Conservation (phyloP, 2,888 invertebrate species). For the Macropis europaea region DNA sequence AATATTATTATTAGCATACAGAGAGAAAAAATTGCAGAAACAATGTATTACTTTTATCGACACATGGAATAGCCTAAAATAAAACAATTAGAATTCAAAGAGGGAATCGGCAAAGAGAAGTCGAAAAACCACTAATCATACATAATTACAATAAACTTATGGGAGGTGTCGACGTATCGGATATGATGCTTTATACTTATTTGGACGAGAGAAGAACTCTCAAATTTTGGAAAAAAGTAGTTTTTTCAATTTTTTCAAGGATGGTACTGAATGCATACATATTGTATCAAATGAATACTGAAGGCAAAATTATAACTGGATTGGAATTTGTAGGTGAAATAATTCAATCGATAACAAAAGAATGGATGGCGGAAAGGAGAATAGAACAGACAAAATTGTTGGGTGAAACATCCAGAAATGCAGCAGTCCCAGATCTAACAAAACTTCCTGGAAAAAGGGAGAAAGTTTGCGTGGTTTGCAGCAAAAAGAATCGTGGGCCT, state of each 20-base stretch:
- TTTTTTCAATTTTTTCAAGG: constrained; percentile 59
- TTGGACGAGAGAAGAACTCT: too few species aligned
- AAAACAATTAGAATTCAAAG: constrained; percentile 39
- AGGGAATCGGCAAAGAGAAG: constrained; percentile 30
- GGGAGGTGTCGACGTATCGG: constrained; percentile 63
- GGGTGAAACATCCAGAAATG: constrained; percentile 23
- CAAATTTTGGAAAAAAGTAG: constrained; percentile 65
- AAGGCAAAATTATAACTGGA: constrained; percentile 55
- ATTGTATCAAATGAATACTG: constrained; percentile 50
- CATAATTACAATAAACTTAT: constrained; percentile 55
- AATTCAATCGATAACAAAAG: constrained; percentile 26
- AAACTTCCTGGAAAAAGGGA: constrained; percentile 52
- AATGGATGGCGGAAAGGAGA: constrained; percentile 28
- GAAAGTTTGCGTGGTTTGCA: too few species aligned
- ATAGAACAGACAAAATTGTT: constrained; percentile 28
- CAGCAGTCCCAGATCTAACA: constrained; percentile 35
- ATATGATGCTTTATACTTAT: constrained; percentile 63
- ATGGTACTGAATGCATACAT: constrained; percentile 64
- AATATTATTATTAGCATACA: too few species aligned
- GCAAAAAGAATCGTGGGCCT: constrained; percentile 29
- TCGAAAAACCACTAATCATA: constrained; percentile 32
- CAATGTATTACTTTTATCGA: constrained; percentile 56
- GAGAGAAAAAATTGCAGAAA: too few species aligned
- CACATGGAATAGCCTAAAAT: constrained; percentile 34
- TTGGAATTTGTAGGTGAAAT: constrained; percentile 54